phyloP scores from a whole-genome alignment of 2,113 vertebrate genomes.

The Trichechus manatus region DNA sequence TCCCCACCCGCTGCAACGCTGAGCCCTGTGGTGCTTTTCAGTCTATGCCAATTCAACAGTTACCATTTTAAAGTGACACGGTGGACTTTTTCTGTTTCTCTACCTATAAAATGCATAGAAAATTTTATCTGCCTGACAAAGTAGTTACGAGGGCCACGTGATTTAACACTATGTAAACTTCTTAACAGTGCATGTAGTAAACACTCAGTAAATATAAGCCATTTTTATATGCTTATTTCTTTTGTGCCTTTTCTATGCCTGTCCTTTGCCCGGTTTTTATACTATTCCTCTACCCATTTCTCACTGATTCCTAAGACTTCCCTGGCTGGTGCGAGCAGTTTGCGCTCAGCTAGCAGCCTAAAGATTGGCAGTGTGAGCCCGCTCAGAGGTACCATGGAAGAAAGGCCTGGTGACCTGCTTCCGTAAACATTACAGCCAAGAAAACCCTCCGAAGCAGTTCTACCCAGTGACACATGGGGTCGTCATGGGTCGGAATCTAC shows the following conservation, averaged over 20 bases:
- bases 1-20: background rate
- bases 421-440: no score
- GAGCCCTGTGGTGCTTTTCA: background rate
- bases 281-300: background rate
- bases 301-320: background rate
- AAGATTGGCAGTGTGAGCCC: no score
- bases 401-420: no score
- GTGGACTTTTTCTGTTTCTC: background rate
- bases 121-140: background rate
- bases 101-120: background rate
- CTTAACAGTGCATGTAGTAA: background rate
- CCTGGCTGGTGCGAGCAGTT: no score
- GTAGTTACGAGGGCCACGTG: background rate
- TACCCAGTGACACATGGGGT: no score
- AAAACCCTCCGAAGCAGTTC: no score
- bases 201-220: background rate
- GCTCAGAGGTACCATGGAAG: no score
- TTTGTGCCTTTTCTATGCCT: constrained; percentile 49
- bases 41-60: background rate
- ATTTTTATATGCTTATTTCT: background rate
- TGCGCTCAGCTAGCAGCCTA: no score
- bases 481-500: no score
- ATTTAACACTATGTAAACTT: background rate
- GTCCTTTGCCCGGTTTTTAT: background rate
- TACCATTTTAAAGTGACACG: background rate